Base-by-base conservation (phyloP, 2,888 invertebrate genomes). In the Drosophila mulleri region DNA sequence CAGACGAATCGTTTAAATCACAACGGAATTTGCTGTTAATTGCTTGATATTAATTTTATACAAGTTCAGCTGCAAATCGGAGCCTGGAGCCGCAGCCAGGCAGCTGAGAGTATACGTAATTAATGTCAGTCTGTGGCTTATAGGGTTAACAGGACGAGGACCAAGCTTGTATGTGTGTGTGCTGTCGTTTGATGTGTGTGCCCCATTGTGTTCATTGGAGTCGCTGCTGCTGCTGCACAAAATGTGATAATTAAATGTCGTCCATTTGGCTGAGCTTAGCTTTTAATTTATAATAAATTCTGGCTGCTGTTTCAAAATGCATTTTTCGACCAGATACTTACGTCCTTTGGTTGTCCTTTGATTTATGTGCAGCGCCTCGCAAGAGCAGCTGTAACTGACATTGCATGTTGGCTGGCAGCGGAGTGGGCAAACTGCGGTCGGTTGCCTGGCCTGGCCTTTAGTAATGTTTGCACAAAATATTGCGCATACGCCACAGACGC, bases 31-130 rank as follows among this genome's bases (percentile, higher is more conserved):
- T 88, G 80, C 82, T 81, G 89, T 92, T 92, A 92, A 92, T 92
- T 91, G 91, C 90, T 84, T 75, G 87, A 89, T 92, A 92, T 92
- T 92, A 92, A 92, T 92, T 92, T 92, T 91, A 83, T 83, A 86
- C 76, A 76, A 77, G 52, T 72, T 77, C 47, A 47, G 42, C 57
- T 45, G 44, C 16, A 18, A 60, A 57, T 37, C n/a, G 58, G 48
- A 65, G 59, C 37, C 48, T 32, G 14, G 44, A 23, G 47, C 37
- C 23, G 47, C 18, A 52, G 50, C 37, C 23, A 65, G 60, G 42
- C 44, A 20, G 20, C 48, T 47, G 47, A 59, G 67, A 69, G 75
- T 72, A 61, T 71, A 67, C 78, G 77, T 81, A 89, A 90, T 90
- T 90, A 90, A 90, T 88, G 90, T 89, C 90, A 90, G 81, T 77